A percentile compares a stretch with the other conserved stretches of the same genome.
phyloP scores from a whole-genome alignment of 2,888 invertebrate species.

The Creontiades dilutus region DNA sequence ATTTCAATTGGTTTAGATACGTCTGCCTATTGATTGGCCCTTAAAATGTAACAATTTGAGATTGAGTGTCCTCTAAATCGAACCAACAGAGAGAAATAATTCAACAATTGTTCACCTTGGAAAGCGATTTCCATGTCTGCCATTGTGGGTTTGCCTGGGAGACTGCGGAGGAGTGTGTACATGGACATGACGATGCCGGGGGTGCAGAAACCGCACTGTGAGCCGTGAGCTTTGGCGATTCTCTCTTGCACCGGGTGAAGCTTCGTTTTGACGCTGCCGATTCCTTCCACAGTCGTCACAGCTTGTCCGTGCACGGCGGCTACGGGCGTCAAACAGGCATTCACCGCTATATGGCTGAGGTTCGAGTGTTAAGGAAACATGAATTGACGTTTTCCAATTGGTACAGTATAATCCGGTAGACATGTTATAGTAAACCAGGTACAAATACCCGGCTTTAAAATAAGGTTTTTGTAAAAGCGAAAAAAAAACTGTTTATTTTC shows the following conservation, averaged over 20 bases:
- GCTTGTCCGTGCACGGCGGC: conserved; percentile 92
- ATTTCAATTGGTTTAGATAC: no score
- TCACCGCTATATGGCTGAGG: conserved; percentile 88
- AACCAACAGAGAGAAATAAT: no score
- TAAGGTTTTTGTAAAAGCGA: no score
- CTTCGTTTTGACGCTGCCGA: conserved; percentile 88
- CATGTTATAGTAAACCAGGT: no score
- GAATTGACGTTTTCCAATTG: neutral
- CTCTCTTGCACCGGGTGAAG: conserved; percentile 93
- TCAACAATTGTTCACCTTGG: conserved; percentile 87
- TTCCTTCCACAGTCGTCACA: conserved; percentile 95
- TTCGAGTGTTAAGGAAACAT: neutral
- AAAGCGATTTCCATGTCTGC: conserved; percentile 88
- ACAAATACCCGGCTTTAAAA: no score
- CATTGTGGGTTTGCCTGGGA: conserved; percentile 84
- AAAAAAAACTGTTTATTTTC: no score
- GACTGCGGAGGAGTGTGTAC: conserved; percentile 90
- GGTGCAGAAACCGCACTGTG: conserved; percentile 97
- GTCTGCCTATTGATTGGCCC: no score
- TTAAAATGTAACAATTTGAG: no score
- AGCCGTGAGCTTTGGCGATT: conserved; percentile 93
- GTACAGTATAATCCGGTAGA: no score
- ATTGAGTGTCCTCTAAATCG: no score
- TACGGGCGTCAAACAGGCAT: conserved; percentile 93
- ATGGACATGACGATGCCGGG: conserved; percentile 99